Conservation (phyloP, 2,888 invertebrate genomes). For the Drosophila mercatorum region DNA sequence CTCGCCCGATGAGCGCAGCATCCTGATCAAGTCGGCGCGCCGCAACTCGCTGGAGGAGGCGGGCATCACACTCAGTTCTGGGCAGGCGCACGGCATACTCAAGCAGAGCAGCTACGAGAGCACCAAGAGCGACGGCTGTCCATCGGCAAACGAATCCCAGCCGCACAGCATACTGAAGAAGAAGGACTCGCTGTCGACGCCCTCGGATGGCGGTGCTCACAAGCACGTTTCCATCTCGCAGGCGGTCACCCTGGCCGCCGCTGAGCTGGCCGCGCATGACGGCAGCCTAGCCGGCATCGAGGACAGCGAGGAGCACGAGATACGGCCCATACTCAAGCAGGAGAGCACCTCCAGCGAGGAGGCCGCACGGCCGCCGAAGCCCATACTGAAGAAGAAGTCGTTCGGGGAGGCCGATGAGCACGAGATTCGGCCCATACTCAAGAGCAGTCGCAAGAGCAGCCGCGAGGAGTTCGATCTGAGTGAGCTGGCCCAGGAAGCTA, state of each 20-base stretch:
- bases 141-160: slow-evolving; percentile 86
- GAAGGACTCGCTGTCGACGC: slow-evolving; percentile 84
- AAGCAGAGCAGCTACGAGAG: slow-evolving; percentile 91
- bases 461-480: slow-evolving; percentile 86
- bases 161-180: slow-evolving; percentile 90
- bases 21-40: slow-evolving; percentile 83
- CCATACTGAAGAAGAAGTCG: slow-evolving; percentile 94
- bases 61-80: slow-evolving; percentile 51
- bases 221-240: slow-evolving; percentile 85
- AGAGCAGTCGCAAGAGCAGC: slow-evolving; percentile 89
- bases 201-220: slow-evolving; percentile 82
- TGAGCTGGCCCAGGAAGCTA: slow-evolving; percentile 42
- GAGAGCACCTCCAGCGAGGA: slow-evolving; percentile 87
- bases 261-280: slow-evolving; percentile 84
- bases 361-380: slow-evolving; percentile 87
- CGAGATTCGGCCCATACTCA: slow-evolving; percentile 91
- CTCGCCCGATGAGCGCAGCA: slow-evolving; percentile 84
- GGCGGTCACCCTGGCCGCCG: slow-evolving; percentile 84
- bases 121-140: slow-evolving; percentile 87
- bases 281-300: slow-evolving; percentile 75
- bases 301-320: slow-evolving; percentile 86
- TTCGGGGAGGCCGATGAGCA: slow-evolving; percentile 90
- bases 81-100: slow-evolving; percentile 88
- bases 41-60: slow-evolving; percentile 84
- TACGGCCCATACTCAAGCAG: slow-evolving; percentile 93